These are phyloP conservation scores for Drosophila borealis DNA, from an alignment of 2,888 invertebrate species.

Conservation along the genomic window DNA sequence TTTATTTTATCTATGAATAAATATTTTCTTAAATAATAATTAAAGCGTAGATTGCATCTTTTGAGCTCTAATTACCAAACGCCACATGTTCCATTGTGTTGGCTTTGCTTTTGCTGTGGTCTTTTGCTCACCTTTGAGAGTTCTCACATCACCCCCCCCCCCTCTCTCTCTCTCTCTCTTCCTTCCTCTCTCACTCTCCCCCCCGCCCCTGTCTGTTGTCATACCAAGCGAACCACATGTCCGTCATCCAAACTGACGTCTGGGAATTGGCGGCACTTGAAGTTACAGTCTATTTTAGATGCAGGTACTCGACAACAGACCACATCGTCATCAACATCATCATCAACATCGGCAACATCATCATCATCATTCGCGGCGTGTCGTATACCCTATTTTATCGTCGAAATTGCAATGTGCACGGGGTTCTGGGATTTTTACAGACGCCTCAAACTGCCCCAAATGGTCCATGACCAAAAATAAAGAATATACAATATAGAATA, in stretches of 20 bases:
- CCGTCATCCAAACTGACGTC: conserved; percentile 1
- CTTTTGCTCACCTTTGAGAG: not conserved
- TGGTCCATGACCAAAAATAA: not conserved
- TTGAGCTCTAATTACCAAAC: not conserved
- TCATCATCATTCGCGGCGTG: no score
- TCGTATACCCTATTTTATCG: not conserved
- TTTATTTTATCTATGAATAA: not conserved
- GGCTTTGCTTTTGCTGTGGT: not conserved
- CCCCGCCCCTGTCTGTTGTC: not conserved
- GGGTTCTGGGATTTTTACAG: not conserved
- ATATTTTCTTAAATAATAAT: not conserved
- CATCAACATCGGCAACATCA: no score
- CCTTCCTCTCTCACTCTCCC: not conserved
- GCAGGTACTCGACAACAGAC: not conserved
- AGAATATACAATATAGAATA: not conserved
- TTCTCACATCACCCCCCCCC: not conserved
- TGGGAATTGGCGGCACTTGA: conserved; percentile 1
- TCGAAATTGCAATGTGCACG: not conserved
- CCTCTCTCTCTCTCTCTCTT: not conserved
- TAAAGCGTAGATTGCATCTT: not conserved
- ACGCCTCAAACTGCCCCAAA: conserved; percentile 2
- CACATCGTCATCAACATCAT: no score
- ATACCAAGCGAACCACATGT: conserved; percentile 7
- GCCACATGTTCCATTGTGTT: not conserved
- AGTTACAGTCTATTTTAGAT: conserved; percentile 4